Evolutionary conservation across 2,888 invertebrate genomes (phyloP).

Genomic region (Lordiphosa andalusiaca): DNA sequence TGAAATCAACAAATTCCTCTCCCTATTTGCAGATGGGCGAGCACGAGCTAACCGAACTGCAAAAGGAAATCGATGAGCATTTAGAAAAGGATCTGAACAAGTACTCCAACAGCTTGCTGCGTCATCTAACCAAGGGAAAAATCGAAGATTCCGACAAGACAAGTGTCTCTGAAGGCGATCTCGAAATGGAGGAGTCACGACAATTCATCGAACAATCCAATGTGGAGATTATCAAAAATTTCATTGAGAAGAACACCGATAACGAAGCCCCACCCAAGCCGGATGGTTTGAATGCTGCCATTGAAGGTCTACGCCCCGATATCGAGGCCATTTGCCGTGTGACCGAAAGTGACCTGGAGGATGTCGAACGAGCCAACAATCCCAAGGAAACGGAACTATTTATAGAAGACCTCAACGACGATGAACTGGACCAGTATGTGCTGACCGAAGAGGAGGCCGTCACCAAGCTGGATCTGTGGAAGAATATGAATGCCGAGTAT

Average conservation of each 20-base stretch:
- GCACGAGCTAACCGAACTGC: slow-evolving; percentile 88
- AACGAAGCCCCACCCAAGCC: slow-evolving; percentile 6
- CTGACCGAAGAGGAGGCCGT: slow-evolving; percentile 89
- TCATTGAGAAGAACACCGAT: slow-evolving; percentile 74
- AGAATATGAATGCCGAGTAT: slow-evolving; percentile 91
- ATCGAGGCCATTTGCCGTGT: slow-evolving; percentile 89
- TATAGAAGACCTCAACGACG: slow-evolving; percentile 91
- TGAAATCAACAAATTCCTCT: no score
- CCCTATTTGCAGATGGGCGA: slow-evolving; percentile 79
- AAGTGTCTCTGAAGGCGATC: slow-evolving; percentile 55
- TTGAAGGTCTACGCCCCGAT: slow-evolving; percentile 84
- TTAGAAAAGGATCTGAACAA: slow-evolving; percentile 85
- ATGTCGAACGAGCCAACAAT: slow-evolving; percentile 78
- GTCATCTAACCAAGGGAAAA: slow-evolving; percentile 31
- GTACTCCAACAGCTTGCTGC: slow-evolving; percentile 71
- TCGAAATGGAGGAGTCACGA: slow-evolving; percentile 79
- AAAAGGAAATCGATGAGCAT: slow-evolving; percentile 91
- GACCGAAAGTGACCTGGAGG: slow-evolving; percentile 79
- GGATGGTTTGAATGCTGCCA: slow-evolving; percentile 37
- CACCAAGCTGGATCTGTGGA: slow-evolving; percentile 93
- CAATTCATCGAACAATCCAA: slow-evolving; percentile 81
- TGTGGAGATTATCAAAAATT: slow-evolving; percentile 80
- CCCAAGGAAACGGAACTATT: slow-evolving; percentile 80
- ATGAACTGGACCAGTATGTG: slow-evolving; percentile 93
- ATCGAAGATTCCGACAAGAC: slow-evolving; percentile 10